Evolutionary conservation across 1,140 invertebrate species (phyloP).

Genomic region (Tetranychus cinnabarinus): DNA sequence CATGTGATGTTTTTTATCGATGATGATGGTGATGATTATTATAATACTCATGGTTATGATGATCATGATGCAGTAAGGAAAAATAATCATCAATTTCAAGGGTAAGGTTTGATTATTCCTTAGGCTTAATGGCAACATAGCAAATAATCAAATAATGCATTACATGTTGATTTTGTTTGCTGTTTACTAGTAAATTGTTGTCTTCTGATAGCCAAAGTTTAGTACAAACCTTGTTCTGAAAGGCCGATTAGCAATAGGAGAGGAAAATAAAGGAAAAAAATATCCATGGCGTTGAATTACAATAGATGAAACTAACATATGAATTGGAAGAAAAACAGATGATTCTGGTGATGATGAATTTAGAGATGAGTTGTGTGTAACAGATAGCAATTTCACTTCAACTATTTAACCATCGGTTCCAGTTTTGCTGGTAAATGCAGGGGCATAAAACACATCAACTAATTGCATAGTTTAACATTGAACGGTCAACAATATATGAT

Average conservation of each 20-base stretch:
- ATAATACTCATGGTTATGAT: neutral
- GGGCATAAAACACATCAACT: too few relatives aligned
- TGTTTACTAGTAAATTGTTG: too few relatives aligned
- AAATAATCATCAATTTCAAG: neutral
- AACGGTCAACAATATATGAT: too few relatives aligned
- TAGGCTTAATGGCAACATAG: neutral
- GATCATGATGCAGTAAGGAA: neutral
- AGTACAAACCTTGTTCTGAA: neutral
- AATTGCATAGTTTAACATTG: too few relatives aligned
- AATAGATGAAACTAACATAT: neutral
- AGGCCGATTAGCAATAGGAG: neutral
- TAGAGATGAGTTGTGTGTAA: too few relatives aligned
- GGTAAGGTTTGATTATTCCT: neutral
- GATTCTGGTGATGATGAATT: too few relatives aligned
- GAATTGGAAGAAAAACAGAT: too few relatives aligned
- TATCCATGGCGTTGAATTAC: neutral
- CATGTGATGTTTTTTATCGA: neutral
- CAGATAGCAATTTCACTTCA: too few relatives aligned
- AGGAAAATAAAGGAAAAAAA: neutral
- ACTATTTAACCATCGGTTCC: too few relatives aligned
- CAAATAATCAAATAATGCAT: neutral
- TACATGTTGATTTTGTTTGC: too few relatives aligned
- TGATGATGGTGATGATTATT: neutral
- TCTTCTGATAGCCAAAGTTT: neutral
- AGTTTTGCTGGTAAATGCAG: too few relatives aligned